Evolutionary conservation across 2,113 vertebrate genomes (phyloP).

Genomic region (Lates calcarifer): DNA sequence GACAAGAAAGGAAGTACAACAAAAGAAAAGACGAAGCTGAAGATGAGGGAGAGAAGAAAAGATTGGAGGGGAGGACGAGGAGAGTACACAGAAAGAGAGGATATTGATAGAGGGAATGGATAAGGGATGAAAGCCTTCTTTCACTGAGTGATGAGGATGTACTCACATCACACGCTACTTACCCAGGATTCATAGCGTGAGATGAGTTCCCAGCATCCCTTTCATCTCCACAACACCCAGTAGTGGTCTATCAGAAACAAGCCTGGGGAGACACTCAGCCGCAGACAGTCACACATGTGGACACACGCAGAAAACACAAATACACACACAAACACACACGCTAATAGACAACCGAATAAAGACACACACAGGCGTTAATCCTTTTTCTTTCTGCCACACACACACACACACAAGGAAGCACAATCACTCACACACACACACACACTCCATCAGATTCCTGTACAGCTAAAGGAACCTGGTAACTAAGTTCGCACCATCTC

Average conservation of each 20-base stretch:
- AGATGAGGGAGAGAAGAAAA: constrained; percentile 47
- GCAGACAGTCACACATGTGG: constrained; percentile 50
- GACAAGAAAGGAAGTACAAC: constrained; percentile 16
- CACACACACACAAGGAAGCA: background rate
- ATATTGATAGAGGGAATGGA: constrained; percentile 70
- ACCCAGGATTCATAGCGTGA: constrained; percentile 83
- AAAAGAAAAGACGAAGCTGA: constrained; percentile 32
- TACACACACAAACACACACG: constrained; percentile 11
- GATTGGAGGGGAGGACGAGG: constrained; percentile 39
- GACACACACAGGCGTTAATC: constrained; percentile 9
- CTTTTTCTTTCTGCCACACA: background rate
- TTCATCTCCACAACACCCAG: constrained; percentile 78
- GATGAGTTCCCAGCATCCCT: constrained; percentile 83
- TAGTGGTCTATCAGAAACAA: constrained; percentile 72
- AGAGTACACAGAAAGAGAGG: constrained; percentile 44
- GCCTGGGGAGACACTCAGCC: constrained; percentile 65
- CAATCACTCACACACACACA: constrained; percentile 7
- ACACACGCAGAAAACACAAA: constrained; percentile 33
- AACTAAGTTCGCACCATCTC: background rate
- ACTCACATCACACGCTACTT: constrained; percentile 80
- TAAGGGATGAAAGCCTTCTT: constrained; percentile 80
- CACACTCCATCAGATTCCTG: constrained; percentile 14
- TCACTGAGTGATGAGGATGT: constrained; percentile 75
- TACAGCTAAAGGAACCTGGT: background rate
- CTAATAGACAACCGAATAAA: background rate